Base-by-base conservation (phyloP, 2,888 invertebrate genomes). In the Acheta domesticus region DNA sequence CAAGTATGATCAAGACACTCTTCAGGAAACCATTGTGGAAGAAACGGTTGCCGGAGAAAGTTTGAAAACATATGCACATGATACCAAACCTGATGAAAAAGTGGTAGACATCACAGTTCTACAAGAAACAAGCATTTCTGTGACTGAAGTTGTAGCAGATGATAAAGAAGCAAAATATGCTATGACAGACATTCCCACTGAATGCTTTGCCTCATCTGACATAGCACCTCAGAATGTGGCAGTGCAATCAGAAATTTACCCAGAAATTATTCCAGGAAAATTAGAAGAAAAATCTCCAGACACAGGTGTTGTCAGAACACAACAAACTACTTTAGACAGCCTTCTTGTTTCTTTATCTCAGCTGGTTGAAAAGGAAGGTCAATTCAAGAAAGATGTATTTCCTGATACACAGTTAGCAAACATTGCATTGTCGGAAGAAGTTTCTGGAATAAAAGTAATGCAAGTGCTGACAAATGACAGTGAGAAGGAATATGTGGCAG, bases 11-110 rank as follows among this genome's bases (percentile, higher is more conserved):
- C 85, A 87, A 76, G 84, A 86, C 78, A 83, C 87, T 75, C 84
- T 88, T 62, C 88, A 87, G 80, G 90, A 90, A 86, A 87, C 89
- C 20, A 85, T 89, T 79, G 86, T 90, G 12, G 88, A 88, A 76
- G 89, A 90, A 85, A 87, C 88, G n/a, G 83, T 90, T 74, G 82
- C 86, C n/a, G 86, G 85, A 75, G 93, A 94, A 86, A 89, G 89
- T 81, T 83, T 89, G 81, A 87, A 86, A 84, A 86, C 87, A 49
- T 86, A 90, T 73, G 84, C 84, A 77, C 83, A 85, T 23, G 85
- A 86, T 36, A 84, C 86, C 77, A 84, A 84, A 82, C 87, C 88
- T 1, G 87, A 87, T 20, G 82, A 83, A 4, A 88, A 86, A 82
- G 88, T 82, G 48, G 90, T 89, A 4, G 86, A 87, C 74, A 80